phyloP scores from a whole-genome alignment of 2,113 vertebrate genomes.

The Gambusia affinis region DNA sequence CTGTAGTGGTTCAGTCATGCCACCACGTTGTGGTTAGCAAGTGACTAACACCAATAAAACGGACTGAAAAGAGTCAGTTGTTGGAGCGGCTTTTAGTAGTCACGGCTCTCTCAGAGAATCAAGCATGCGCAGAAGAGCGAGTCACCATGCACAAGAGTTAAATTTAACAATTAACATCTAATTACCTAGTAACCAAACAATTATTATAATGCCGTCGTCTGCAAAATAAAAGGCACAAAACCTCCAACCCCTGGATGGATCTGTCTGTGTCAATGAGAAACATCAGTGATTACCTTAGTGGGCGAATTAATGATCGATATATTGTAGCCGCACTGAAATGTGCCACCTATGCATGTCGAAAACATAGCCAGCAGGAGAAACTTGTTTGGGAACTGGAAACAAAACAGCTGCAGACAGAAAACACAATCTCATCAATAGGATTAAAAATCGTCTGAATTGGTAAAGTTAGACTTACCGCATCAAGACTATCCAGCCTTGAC shows the following conservation, averaged over 20 bases:
- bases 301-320: constrained; percentile 89
- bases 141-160: background rate
- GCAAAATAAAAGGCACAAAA: background rate
- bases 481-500: background rate
- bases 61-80: background rate
- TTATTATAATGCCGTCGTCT: background rate
- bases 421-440: background rate
- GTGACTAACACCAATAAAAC: background rate
- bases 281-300: constrained; percentile 73
- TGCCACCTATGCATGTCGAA: constrained; percentile 88
- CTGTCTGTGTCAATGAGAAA: background rate
- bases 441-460: too few relatives aligned
- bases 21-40: background rate
- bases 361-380: constrained; percentile 81
- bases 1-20: background rate
- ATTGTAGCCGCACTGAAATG: constrained; percentile 91
- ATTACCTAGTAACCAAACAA: background rate
- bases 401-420: constrained; percentile 14
- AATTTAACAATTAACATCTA: background rate
- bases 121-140: background rate
- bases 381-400: constrained; percentile 80
- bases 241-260: too few relatives aligned
- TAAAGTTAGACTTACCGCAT: too few relatives aligned
- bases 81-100: background rate
- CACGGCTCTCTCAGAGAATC: background rate